phyloP scores from a whole-genome alignment of 2,888 invertebrate species.

The Latheticus oryzae region DNA sequence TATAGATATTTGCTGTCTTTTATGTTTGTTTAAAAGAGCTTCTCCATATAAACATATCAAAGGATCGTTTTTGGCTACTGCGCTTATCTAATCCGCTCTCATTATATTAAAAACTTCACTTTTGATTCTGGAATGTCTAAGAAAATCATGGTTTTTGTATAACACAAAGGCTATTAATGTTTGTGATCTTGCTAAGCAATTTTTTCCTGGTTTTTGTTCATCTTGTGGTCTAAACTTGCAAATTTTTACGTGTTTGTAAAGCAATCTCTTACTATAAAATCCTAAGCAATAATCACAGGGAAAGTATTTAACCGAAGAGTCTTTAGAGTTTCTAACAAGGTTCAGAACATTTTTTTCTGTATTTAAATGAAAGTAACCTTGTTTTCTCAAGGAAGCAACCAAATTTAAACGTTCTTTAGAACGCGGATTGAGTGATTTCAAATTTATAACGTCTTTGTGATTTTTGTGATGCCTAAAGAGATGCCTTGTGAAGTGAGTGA shows the following conservation, averaged over 20 bases:
- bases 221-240: constrained; percentile 2
- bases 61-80: constrained; percentile 5
- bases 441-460: neutral
- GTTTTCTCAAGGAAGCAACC: constrained; percentile 8
- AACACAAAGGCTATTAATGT: neutral
- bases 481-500: constrained; percentile 13
- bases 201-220: constrained; percentile 5
- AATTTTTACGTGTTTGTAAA: constrained; percentile 10
- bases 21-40: constrained; percentile 10
- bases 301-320: neutral
- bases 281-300: constrained; percentile 7
- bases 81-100: constrained; percentile 1
- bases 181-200: constrained; percentile 2
- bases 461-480: constrained; percentile 9
- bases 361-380: constrained; percentile 16
- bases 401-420: constrained; percentile 11
- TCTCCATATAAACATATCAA: constrained; percentile 13
- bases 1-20: constrained; percentile 11
- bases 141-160: constrained; percentile 11
- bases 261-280: constrained; percentile 1
- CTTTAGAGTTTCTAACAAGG: constrained; percentile 2
- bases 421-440: neutral
- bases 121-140: neutral
- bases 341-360: constrained; percentile 4
- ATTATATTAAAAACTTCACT: constrained; percentile 8